Evolutionary conservation across 37 sponge, comb jelly and placozoan species (phyloP).

Genomic region (Eunapius fragilis): DNA sequence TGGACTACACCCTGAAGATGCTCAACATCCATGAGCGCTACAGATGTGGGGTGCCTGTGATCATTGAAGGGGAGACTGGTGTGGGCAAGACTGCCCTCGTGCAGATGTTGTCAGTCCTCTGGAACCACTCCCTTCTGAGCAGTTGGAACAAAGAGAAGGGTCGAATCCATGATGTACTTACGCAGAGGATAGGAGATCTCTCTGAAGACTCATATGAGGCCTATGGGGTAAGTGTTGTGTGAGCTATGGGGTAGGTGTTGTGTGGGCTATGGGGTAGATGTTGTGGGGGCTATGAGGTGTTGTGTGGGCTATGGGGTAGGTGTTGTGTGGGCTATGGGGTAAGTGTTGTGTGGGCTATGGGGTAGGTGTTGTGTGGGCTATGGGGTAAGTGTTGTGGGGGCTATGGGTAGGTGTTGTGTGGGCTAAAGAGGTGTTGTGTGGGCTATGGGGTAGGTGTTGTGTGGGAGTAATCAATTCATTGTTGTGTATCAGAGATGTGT

Average conservation of each 20-base stretch:
- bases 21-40: conserved; percentile 62
- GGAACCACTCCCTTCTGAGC: conserved; percentile 55
- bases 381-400: too few relatives aligned
- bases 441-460: too few relatives aligned
- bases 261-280: too few relatives aligned
- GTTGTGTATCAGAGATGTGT: conserved; percentile 34
- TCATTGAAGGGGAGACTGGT: conserved; percentile 93
- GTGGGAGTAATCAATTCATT: neutral
- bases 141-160: conserved; percentile 33
- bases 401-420: too few relatives aligned
- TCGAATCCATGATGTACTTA: conserved; percentile 33
- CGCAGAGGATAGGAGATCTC: conserved; percentile 23
- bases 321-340: too few relatives aligned
- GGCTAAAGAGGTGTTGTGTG: too few relatives aligned
- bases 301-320: too few relatives aligned
- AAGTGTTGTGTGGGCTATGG: too few relatives aligned
- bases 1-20: conserved; percentile 86
- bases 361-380: too few relatives aligned
- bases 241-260: neutral
- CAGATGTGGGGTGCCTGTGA: conserved; percentile 88
- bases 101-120: conserved; percentile 77
- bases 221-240: neutral
- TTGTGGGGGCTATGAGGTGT: too few relatives aligned
- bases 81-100: conserved; percentile 90
- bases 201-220: neutral